phyloP scores from a whole-genome alignment of 2,113 vertebrate genomes.

The Entosphenus tridentatus region DNA sequence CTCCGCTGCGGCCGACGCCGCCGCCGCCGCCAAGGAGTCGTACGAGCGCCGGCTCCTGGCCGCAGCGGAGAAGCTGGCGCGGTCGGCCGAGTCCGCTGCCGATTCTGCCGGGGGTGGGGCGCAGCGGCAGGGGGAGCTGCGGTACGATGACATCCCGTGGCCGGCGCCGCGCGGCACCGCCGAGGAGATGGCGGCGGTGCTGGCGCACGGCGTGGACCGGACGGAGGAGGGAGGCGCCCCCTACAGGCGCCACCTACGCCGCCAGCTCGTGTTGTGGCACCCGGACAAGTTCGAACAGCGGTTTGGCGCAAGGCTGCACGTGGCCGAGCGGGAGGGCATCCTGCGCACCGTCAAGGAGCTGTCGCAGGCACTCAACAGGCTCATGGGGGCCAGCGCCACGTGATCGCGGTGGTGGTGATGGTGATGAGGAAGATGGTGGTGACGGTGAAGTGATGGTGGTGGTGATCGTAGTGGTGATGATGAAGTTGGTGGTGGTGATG shows the following conservation, averaged over 20 bases:
- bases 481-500: too few species aligned
- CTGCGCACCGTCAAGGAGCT: conserved; percentile 41
- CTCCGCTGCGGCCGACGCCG: conserved; percentile 8
- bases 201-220: conserved; percentile 33
- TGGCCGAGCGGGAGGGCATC: conserved; percentile 29
- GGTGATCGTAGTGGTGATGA: too few species aligned
- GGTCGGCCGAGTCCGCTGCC: too few species aligned
- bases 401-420: conserved; percentile 13
- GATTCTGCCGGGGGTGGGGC: not conserved
- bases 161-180: conserved; percentile 31
- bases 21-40: conserved; percentile 7
- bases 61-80: conserved; percentile 9
- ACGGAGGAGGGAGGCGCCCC: conserved; percentile 14
- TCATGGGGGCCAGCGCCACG: conserved; percentile 27
- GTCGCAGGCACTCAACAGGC: conserved; percentile 51
- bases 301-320: conserved; percentile 33
- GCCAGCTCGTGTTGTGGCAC: conserved; percentile 50
- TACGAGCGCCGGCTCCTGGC: too few species aligned
- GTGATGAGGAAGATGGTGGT: too few species aligned
- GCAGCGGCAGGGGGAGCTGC: conserved; percentile 14
- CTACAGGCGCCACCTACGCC: conserved; percentile 34
- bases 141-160: conserved; percentile 51
- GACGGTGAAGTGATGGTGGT: too few species aligned
- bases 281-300: conserved; percentile 53
- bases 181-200: conserved; percentile 38